These are phyloP conservation scores for Anarrhichthys ocellatus DNA, from an alignment of 2,113 vertebrate species.

Conservation along the genomic window DNA sequence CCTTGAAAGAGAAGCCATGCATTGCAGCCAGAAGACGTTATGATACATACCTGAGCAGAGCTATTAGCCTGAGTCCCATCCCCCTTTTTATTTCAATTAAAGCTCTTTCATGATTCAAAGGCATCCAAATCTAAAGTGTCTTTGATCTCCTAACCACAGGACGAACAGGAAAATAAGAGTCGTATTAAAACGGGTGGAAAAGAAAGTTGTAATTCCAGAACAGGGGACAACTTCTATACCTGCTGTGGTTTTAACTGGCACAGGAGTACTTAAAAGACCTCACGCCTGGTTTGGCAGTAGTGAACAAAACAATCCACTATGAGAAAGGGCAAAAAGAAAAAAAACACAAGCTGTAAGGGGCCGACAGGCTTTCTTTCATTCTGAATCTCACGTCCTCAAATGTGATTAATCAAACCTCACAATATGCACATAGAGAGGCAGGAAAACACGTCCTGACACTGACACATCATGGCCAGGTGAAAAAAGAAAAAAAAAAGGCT, in stretches of 20 bases:
- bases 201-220: constrained; percentile 69
- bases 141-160: constrained; percentile 77
- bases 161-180: constrained; percentile 69
- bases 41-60: constrained; percentile 65
- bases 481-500: constrained; percentile 9
- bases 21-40: constrained; percentile 59
- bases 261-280: constrained; percentile 62
- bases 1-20: constrained; percentile 52
- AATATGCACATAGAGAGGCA: constrained; percentile 39
- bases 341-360: constrained; percentile 74
- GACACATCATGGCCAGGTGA: constrained; percentile 33
- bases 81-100: constrained; percentile 79
- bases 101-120: constrained; percentile 73
- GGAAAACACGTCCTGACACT: constrained; percentile 36
- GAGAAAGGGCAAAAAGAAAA: constrained; percentile 59
- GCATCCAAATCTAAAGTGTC: constrained; percentile 64
- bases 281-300: constrained; percentile 60
- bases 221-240: constrained; percentile 55
- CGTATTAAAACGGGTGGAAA: constrained; percentile 43
- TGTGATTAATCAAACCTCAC: constrained; percentile 71
- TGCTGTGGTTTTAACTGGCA: constrained; percentile 58
- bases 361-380: constrained; percentile 76
- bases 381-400: constrained; percentile 57
- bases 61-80: constrained; percentile 42
- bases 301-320: constrained; percentile 83